phyloP scores from a whole-genome alignment of 2,113 vertebrate genomes.

The Thermophis baileyi region DNA sequence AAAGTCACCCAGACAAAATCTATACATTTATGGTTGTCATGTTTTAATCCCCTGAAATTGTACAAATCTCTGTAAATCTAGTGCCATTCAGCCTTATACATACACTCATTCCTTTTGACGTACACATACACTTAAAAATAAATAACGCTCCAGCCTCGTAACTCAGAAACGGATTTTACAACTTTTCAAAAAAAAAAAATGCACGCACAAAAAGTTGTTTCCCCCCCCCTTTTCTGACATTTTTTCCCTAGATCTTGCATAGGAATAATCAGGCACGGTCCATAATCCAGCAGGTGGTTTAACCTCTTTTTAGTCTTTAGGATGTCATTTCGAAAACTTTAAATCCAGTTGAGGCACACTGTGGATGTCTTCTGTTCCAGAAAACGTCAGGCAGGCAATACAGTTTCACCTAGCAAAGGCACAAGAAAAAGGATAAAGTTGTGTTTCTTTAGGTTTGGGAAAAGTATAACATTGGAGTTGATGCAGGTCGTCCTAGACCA shows the following conservation, averaged over 20 bases:
- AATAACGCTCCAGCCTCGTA: background rate
- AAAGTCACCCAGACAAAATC: background rate
- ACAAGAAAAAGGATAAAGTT: background rate
- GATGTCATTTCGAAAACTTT: background rate
- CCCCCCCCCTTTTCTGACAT: too few relatives aligned
- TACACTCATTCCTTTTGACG: background rate
- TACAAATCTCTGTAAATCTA: conserved; percentile 6
- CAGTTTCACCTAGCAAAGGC: background rate
- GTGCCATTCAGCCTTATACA: background rate
- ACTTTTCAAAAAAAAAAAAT: background rate
- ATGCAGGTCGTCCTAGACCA: too few relatives aligned
- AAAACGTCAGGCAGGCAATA: background rate
- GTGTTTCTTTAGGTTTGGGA: background rate
- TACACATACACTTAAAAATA: conserved; percentile 4
- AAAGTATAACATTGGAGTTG: background rate
- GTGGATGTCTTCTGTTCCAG: background rate
- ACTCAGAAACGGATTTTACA: background rate
- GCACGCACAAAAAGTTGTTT: background rate
- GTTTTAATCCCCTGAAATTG: background rate
- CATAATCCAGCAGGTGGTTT: background rate
- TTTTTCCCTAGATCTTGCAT: background rate
- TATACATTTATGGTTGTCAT: background rate
- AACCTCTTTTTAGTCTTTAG: background rate
- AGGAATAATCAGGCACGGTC: background rate
- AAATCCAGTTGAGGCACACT: background rate